These are phyloP conservation scores for Struthidea cinerea DNA, from an alignment of 2,113 vertebrate genomes.

Conservation along the genomic window DNA sequence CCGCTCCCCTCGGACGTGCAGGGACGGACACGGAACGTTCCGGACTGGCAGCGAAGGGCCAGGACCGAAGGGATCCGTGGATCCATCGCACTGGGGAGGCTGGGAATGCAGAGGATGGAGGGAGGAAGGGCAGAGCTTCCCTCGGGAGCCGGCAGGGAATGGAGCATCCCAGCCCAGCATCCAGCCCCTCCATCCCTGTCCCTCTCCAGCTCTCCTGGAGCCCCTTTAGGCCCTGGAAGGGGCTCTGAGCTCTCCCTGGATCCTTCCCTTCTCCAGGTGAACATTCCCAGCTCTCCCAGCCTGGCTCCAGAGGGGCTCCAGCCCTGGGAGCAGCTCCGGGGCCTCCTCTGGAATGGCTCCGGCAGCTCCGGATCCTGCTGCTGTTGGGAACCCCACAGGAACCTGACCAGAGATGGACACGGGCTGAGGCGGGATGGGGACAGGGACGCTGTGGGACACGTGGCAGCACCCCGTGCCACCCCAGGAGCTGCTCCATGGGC, in stretches of 20 bases:
- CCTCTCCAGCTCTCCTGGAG: not conserved
- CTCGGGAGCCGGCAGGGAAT: not conserved
- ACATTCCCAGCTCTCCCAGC: not conserved
- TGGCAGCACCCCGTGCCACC: not conserved
- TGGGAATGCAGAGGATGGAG: not conserved
- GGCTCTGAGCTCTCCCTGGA: not conserved
- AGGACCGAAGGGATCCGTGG: accelerated
- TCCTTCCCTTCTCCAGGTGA: not conserved
- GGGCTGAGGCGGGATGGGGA: not conserved
- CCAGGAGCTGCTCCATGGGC: not conserved
- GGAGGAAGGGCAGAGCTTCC: not conserved
- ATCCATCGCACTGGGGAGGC: not conserved
- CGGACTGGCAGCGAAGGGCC: not conserved
- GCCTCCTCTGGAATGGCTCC: not conserved
- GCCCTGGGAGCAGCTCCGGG: accelerated
- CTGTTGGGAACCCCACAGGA: not conserved
- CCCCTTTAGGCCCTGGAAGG: not conserved
- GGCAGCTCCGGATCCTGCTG: not conserved
- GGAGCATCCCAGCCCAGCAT: not conserved
- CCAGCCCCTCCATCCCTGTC: not conserved
- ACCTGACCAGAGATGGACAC: not conserved
- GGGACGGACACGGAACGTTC: not conserved
- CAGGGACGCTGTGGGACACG: not conserved
- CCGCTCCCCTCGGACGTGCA: not conserved
- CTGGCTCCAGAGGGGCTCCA: not conserved